Evolutionary conservation across 2,888 invertebrate genomes (phyloP).

Genomic region (Hanleya hanleyi): DNA sequence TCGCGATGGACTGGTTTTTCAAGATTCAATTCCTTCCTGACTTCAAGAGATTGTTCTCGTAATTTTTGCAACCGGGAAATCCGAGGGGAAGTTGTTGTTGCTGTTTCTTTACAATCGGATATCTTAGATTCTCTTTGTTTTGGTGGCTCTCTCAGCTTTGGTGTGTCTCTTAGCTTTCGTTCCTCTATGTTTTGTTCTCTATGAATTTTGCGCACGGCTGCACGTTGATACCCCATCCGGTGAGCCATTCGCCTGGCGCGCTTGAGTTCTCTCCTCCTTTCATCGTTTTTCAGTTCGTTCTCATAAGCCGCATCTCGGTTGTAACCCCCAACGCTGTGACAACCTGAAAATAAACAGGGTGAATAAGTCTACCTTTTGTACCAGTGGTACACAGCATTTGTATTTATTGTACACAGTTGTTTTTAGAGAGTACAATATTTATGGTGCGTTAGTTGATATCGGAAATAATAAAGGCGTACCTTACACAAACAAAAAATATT

Average conservation of each 20-base stretch:
- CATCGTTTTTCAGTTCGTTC: conserved; percentile 49
- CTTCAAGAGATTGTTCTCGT: conserved; percentile 8
- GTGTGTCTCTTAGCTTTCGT: too few relatives aligned
- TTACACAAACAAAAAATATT: too few relatives aligned
- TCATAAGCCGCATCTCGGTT: conserved; percentile 61
- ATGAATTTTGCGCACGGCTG: conserved; percentile 30
- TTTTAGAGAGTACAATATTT: too few relatives aligned
- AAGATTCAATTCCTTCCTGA: neutral
- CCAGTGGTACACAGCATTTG: too few relatives aligned
- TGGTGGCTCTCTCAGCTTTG: too few relatives aligned
- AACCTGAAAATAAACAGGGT: neutral
- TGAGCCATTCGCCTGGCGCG: conserved; percentile 35
- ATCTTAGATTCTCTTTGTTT: too few relatives aligned
- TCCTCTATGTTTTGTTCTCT: conserved; percentile 16
- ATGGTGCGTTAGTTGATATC: too few relatives aligned
- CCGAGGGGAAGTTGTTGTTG: too few relatives aligned
- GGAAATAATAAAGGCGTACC: too few relatives aligned
- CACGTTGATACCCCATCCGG: neutral
- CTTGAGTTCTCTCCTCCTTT: conserved; percentile 42
- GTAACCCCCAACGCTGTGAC: conserved; percentile 30
- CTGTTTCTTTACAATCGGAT: conserved; percentile 17
- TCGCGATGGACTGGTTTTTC: neutral
- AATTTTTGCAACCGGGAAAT: conserved; percentile 13
- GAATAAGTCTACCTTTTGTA: neutral
- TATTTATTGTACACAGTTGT: too few relatives aligned